These are phyloP conservation scores for Pavo muticus DNA, from an alignment of 2,113 vertebrate genomes.

Conservation along the genomic window DNA sequence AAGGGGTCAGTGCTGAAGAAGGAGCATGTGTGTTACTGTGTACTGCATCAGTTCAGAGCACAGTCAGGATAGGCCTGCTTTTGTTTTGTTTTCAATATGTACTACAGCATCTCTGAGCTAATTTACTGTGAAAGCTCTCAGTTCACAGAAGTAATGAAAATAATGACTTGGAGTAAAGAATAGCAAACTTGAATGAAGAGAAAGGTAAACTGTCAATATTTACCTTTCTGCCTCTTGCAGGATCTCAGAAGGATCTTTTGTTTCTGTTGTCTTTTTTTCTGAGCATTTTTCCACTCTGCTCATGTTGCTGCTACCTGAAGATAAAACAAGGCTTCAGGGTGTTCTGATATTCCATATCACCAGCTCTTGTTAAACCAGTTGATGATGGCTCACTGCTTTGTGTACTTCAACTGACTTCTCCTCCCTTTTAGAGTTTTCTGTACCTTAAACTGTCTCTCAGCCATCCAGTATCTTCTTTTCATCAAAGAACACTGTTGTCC, in stretches of 20 bases:
- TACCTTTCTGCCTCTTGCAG: conserved; percentile 22
- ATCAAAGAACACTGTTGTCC: neutral
- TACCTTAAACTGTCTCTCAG: neutral
- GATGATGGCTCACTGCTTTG: neutral
- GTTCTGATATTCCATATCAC: neutral
- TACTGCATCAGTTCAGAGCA: neutral
- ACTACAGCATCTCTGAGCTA: neutral
- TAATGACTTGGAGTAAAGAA: neutral
- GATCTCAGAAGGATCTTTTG: conserved; percentile 3
- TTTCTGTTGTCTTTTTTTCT: neutral
- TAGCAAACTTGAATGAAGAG: conserved; percentile 33
- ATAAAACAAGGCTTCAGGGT: neutral
- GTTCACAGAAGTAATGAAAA: neutral
- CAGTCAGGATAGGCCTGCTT: neutral
- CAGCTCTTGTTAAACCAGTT: neutral
- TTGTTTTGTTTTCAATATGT: neutral
- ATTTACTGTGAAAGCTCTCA: neutral
- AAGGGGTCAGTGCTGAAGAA: neutral
- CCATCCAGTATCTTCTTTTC: neutral
- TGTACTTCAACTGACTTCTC: neutral
- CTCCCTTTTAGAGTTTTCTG: neutral
- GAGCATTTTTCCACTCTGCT: neutral
- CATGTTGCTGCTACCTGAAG: rapidly evolving
- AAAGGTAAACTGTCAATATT: conserved; percentile 48
- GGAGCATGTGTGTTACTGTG: rapidly evolving